Conservation (phyloP, 2,888 invertebrate genomes). For the Elaeidobius kamerunicus region DNA sequence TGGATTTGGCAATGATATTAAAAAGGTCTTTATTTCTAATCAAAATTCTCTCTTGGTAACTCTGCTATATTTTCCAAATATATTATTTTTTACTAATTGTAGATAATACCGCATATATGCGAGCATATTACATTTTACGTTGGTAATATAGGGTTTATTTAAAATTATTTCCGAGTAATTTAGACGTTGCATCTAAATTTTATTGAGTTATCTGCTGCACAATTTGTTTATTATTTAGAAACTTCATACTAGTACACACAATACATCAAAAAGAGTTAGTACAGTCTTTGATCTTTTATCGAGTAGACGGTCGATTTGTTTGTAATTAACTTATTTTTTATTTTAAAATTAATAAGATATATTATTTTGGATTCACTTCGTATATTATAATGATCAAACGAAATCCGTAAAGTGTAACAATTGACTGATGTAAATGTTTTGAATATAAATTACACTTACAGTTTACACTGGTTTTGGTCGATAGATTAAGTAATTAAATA, state of each 20-base stretch:
- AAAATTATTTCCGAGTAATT: background rate
- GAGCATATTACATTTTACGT: too few species aligned
- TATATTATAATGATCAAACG: constrained; percentile 22
- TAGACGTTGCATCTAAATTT: background rate
- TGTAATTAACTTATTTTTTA: constrained; percentile 20
- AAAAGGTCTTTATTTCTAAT: too few species aligned
- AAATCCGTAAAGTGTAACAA: constrained; percentile 14
- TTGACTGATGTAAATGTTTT: constrained; percentile 22
- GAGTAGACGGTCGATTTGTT: constrained; percentile 9
- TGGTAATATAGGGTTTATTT: background rate
- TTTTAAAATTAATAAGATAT: constrained; percentile 22
- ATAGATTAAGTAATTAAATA: constrained; percentile 4
- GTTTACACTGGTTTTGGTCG: constrained; percentile 9
- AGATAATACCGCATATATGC: too few species aligned
- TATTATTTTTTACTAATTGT: too few species aligned
- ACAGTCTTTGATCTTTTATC: constrained; percentile 20
- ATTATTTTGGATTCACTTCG: constrained; percentile 11
- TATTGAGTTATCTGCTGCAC: background rate
- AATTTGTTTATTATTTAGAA: background rate
- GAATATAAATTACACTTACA: constrained; percentile 20
- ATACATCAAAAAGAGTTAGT: constrained; percentile 7
- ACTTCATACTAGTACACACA: constrained; percentile 1
- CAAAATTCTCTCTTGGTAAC: too few species aligned
- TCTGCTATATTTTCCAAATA: too few species aligned
- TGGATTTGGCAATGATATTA: too few species aligned